Evolutionary conservation across 2,113 vertebrate species (phyloP).

Genomic region (Malurus cyaneus): DNA sequence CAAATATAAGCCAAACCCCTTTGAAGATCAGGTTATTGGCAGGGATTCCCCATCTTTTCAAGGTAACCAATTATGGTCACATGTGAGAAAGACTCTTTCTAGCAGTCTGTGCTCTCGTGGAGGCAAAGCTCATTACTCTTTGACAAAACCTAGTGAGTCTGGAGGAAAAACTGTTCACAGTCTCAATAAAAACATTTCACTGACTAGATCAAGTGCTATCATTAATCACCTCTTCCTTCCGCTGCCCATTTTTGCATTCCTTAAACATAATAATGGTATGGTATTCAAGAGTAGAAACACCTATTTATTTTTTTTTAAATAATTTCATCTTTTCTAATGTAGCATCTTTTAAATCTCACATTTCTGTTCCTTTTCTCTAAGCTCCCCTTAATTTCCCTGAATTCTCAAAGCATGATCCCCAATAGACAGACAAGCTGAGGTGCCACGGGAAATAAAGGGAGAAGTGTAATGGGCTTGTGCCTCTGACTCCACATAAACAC

Average conservation of each 20-base stretch:
- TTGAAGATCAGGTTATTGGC: neutral
- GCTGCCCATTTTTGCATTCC: neutral
- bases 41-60: neutral
- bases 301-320: neutral
- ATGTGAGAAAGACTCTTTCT: neutral
- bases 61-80: neutral
- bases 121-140: neutral
- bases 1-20: accelerated
- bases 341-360: neutral
- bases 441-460: neutral
- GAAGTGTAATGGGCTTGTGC: neutral
- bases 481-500: neutral
- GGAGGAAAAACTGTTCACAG: neutral
- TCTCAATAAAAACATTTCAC: neutral
- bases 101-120: neutral
- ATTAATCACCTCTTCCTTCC: neutral
- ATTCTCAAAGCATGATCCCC: neutral
- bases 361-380: neutral
- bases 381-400: neutral
- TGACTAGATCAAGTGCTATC: neutral
- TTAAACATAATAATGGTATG: neutral
- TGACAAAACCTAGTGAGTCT: neutral
- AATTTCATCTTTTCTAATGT: neutral
- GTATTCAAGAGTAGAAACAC: neutral
- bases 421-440: neutral